These are phyloP conservation scores for Umimayanthus chanpuru DNA, from an alignment of 92 coral and sea anemone genomes.

Conservation along the genomic window DNA sequence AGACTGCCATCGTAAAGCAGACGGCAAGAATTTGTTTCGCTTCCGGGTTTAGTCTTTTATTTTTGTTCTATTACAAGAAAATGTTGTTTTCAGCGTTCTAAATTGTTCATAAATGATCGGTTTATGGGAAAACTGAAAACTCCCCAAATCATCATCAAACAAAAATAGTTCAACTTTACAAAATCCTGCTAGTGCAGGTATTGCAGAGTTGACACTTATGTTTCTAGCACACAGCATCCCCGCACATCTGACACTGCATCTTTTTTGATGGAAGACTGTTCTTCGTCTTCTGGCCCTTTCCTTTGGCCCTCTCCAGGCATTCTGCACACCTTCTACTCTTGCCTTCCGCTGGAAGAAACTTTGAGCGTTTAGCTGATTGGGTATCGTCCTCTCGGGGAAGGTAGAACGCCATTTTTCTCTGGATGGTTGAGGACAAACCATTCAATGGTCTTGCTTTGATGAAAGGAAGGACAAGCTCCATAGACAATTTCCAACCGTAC, in stretches of 20 bases:
- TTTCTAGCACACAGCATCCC: slow-evolving; percentile 11
- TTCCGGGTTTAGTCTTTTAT: too few relatives aligned
- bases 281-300: slow-evolving; percentile 29
- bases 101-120: slow-evolving; percentile 4
- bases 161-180: background rate
- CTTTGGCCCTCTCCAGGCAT: slow-evolving; percentile 1
- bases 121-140: slow-evolving; percentile 18
- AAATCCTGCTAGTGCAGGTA: slow-evolving; percentile 14
- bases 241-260: slow-evolving; percentile 5
- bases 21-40: too few relatives aligned
- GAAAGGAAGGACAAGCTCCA: slow-evolving; percentile 41
- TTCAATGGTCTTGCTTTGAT: slow-evolving; percentile 25
- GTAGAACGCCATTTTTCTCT: slow-evolving; percentile 36
- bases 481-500: slow-evolving; percentile 31
- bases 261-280: slow-evolving; percentile 15
- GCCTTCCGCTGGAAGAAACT: slow-evolving; percentile 28
- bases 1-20: too few relatives aligned
- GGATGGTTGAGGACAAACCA: slow-evolving; percentile 30
- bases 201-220: slow-evolving; percentile 14
- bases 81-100: background rate
- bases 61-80: too few relatives aligned
- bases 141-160: slow-evolving; percentile 10
- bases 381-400: slow-evolving; percentile 16
- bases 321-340: slow-evolving; percentile 1
- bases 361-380: slow-evolving; percentile 30